Evolutionary conservation across 1,140 invertebrate species (phyloP), one percentile per base, ranked within the genome.

Genomic region (Ips typographus): DNA sequence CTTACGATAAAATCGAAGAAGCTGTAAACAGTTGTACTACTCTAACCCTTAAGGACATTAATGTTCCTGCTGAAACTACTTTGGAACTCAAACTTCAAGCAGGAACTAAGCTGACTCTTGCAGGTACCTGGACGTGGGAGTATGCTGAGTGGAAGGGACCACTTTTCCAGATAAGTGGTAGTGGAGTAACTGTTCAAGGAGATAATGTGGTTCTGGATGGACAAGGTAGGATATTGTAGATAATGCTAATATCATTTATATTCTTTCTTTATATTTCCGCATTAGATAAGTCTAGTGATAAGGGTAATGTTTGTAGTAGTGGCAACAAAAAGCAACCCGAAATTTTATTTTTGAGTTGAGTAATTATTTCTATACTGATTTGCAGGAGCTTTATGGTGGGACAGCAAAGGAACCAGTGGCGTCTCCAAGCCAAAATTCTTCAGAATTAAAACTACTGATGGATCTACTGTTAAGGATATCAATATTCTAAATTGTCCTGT

Each of bases 401-500:
- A 67, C 37, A 57, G 59, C 7, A 2, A 2, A 40, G 70, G 64
- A 36, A 58, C 62, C 37, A 43, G 57, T 22, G 70, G 70, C 36
- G 8, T 36, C 4, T 3, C 40, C 1, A 67, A 71, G 40, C 70
- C 70, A 6, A 39, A 41, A 44, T 67, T 71, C 43, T 56, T 71
- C 51, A 62, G 8, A 3, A 53, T 68, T 38, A 41, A 61, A 1
- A 3, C 44, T 49, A 49, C 44, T 49, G 44, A 44, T 41, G 49
- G 40, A 41, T 44, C 39, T 22, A 44, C 49, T 53, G 61, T 55
- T 8, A n/a, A 38, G 4, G 42, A 40, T 22, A 22, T 22, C 22
- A 22, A 22, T 22, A 60, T 71, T 71, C 2, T 39, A 55, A 53
- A 71, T 59, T 49, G 51, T 3, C 70, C 70, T n/a, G 39, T 43